phyloP scores from a whole-genome alignment of 2,797 vertebrate species.

The Helicolenus hilgendorfi region DNA sequence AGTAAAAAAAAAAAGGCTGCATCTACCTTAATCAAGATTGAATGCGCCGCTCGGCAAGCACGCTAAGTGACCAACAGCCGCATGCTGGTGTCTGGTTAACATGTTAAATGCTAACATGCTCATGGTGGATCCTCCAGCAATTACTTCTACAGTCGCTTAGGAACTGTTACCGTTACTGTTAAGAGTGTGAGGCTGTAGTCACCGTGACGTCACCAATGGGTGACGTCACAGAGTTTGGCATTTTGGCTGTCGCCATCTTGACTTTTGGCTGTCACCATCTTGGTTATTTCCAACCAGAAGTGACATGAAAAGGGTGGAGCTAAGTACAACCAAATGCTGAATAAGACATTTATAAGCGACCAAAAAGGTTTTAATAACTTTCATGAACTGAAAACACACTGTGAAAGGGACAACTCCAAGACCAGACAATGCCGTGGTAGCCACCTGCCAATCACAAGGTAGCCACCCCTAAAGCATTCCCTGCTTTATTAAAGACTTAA shows the following conservation, averaged over 20 bases:
- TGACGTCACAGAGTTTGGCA: too few species aligned
- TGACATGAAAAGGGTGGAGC: too few species aligned
- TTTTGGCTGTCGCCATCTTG: background rate
- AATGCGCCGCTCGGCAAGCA: background rate
- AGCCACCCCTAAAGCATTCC: too few species aligned
- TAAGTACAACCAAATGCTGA: too few species aligned
- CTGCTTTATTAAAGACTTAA: too few species aligned
- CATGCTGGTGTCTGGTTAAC: background rate
- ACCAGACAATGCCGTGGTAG: too few species aligned
- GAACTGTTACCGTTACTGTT: background rate
- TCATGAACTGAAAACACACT: too few species aligned
- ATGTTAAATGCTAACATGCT: background rate
- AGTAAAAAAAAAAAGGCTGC: background rate
- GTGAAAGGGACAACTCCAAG: too few species aligned
- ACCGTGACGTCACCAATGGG: background rate
- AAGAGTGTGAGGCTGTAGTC: background rate
- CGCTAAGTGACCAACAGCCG: background rate
- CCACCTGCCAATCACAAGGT: too few species aligned
- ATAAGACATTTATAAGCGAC: too few species aligned
- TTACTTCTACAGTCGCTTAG: background rate
- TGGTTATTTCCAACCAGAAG: background rate
- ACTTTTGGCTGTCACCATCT: too few species aligned
- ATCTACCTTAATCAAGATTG: background rate
- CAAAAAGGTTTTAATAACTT: accelerated
- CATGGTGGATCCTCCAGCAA: background rate